Evolutionary conservation across 2,113 vertebrate species (phyloP).

Genomic region (Gymnarchus niloticus): DNA sequence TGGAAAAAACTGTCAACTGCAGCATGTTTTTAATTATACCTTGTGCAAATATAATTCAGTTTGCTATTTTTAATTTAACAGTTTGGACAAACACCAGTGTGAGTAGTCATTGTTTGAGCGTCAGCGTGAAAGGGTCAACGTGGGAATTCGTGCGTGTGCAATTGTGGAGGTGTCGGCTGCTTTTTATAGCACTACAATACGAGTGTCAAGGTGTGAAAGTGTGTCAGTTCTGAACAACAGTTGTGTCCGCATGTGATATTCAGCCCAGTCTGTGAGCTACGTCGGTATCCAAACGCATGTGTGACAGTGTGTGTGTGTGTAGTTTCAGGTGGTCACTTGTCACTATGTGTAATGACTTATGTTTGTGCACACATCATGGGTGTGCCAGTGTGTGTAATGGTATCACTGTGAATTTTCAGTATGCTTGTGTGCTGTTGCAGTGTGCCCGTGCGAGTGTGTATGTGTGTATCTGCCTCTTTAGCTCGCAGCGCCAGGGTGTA

Average conservation of each 20-base stretch:
- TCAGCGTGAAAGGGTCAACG: constrained; percentile 4
- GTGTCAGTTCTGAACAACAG: background rate
- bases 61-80: constrained; percentile 21
- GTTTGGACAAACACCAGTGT: constrained; percentile 8
- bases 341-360: background rate
- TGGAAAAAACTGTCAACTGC: constrained; percentile 12
- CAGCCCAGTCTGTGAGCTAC: background rate
- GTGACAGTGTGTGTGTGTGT: background rate
- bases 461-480: background rate
- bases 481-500: background rate
- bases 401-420: background rate
- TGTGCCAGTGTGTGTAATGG: background rate
- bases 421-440: background rate
- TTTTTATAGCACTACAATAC: background rate
- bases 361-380: background rate
- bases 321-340: background rate
- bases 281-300: background rate
- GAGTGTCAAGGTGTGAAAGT: constrained; percentile 8
- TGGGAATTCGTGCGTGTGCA: constrained; percentile 3
- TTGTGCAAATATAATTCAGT: constrained; percentile 2
- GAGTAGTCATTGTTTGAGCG: background rate
- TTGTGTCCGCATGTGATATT: background rate
- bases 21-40: background rate
- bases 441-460: background rate
- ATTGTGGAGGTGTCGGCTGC: constrained; percentile 6